Conservation (phyloP, 2,797 vertebrate species). For the Odontamblyopus rebecca region DNA sequence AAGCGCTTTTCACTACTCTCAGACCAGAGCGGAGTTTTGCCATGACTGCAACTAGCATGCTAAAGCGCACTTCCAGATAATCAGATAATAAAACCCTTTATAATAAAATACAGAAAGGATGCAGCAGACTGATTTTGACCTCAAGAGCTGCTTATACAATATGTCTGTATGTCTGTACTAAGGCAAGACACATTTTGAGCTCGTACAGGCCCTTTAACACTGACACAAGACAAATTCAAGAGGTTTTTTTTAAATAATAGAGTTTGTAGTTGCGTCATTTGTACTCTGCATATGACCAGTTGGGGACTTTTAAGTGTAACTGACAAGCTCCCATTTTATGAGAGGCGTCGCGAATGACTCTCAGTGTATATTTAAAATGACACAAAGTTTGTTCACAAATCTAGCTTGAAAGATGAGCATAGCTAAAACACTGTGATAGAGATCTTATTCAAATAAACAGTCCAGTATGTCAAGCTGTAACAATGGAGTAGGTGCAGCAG, state of each 20-base stretch:
- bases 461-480: not conserved
- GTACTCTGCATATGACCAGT: not conserved
- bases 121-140: too few species aligned
- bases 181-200: too few species aligned
- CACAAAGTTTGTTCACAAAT: not conserved
- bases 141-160: too few species aligned
- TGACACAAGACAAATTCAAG: not conserved
- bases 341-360: not conserved
- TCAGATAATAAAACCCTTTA: too few species aligned
- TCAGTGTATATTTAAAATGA: not conserved
- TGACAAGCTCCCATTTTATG: not conserved
- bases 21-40: too few species aligned
- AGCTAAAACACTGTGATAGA: not conserved
- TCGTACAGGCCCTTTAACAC: not conserved
- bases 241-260: not conserved
- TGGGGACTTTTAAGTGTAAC: not conserved
- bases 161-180: too few species aligned
- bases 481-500: not conserved
- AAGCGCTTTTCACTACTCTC: too few species aligned
- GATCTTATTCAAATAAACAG: not conserved
- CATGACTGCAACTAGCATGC: too few species aligned
- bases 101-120: too few species aligned
- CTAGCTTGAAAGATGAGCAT: not conserved
- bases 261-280: not conserved
- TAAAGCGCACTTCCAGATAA: too few species aligned